phyloP scores from a whole-genome alignment of 2,888 invertebrate genomes.

The Dicyrtoma fusca region DNA sequence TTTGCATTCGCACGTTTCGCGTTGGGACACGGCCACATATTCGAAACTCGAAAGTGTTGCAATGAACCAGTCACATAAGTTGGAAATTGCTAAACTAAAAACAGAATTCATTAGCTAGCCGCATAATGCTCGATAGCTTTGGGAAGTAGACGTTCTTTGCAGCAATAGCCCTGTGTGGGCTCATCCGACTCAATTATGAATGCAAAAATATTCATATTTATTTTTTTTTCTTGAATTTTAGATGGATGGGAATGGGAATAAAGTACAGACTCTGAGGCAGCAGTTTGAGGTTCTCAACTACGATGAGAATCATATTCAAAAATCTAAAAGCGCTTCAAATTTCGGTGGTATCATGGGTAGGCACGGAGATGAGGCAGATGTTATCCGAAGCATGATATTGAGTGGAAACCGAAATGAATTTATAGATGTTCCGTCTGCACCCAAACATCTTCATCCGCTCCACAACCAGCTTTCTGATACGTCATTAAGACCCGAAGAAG shows the following conservation, averaged over 20 bases:
- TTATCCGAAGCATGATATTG: slow-evolving; percentile 8
- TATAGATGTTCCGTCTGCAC: slow-evolving; percentile 30
- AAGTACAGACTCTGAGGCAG: slow-evolving; percentile 55
- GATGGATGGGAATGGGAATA: slow-evolving; percentile 55
- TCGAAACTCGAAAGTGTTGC: no score
- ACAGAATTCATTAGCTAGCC: no score
- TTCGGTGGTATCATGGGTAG: slow-evolving; percentile 16
- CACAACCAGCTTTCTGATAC: neutral
- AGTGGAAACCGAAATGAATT: slow-evolving; percentile 8
- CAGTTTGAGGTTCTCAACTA: slow-evolving; percentile 50
- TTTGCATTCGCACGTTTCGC: no score
- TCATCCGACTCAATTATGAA: no score
- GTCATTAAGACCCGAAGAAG: neutral
- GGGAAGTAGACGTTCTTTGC: no score
- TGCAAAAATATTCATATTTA: neutral
- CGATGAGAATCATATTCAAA: slow-evolving; percentile 8
- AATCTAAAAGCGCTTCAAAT: slow-evolving; percentile 29
- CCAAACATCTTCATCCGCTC: slow-evolving; percentile 3
- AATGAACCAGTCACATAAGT: no score
- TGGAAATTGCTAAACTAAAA: no score
- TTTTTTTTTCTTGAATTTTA: slow-evolving; percentile 30
- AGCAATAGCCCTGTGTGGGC: no score
- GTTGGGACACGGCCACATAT: no score
- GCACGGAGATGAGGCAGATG: slow-evolving; percentile 23
- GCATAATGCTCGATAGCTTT: no score